These are phyloP conservation scores for Drosophila nr. perissopoda DNA, from an alignment of 2,888 invertebrate species.

Conservation along the genomic window DNA sequence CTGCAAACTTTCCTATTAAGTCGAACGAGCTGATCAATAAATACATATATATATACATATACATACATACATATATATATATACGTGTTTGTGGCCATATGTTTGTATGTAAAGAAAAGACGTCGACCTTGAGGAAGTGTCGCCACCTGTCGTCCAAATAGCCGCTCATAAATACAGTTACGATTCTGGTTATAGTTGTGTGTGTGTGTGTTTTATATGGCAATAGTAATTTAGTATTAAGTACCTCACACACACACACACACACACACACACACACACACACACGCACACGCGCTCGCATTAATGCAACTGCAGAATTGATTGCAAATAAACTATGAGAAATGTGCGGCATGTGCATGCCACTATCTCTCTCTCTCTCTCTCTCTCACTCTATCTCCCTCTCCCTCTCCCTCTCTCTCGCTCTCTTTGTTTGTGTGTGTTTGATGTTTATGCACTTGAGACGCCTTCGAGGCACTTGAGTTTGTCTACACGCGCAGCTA, in stretches of 20 bases:
- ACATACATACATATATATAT: too few relatives aligned
- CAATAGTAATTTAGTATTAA: slow-evolving; percentile 8
- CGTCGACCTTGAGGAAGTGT: slow-evolving; percentile 17
- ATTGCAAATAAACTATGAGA: slow-evolving; percentile 49
- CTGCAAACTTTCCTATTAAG: background rate
- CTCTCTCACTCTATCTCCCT: background rate
- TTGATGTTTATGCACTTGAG: slow-evolving; percentile 67
- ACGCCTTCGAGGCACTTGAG: slow-evolving; percentile 65
- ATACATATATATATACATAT: background rate
- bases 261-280: background rate
- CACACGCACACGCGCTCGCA: background rate
- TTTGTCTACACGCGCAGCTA: slow-evolving; percentile 68
- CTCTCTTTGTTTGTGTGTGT: background rate
- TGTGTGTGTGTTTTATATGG: background rate
- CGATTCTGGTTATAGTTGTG: background rate
- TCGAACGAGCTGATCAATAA: background rate
- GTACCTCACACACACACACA: background rate
- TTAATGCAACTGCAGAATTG: slow-evolving; percentile 40
- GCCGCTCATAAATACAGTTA: slow-evolving; percentile 21
- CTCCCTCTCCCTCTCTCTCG: too few relatives aligned
- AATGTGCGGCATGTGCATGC: slow-evolving; percentile 54
- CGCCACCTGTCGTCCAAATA: slow-evolving; percentile 24
- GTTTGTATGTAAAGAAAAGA: background rate
- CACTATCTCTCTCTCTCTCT: background rate
- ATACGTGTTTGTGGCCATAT: background rate